Evolutionary conservation across 2,888 invertebrate genomes (phyloP), one percentile per base, ranked within the genome.

Genomic region (Myathropa florea): DNA sequence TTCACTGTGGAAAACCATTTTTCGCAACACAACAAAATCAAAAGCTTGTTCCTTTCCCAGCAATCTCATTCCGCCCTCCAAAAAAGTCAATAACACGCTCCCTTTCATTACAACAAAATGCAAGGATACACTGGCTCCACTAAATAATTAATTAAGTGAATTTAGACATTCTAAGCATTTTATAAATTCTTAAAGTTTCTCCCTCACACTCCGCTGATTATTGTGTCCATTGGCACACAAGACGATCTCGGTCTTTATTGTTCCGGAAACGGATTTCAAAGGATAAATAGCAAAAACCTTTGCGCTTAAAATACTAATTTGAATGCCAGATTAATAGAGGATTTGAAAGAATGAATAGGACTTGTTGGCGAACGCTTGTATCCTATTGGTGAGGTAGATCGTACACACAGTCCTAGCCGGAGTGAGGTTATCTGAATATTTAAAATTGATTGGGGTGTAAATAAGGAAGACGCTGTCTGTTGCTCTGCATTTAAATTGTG

Each of bases 221-320:
- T 81, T 73, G 53, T 55, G 59, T 67, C 71, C 57, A 65, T 30
- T 57, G 23, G 18, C 55, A 36, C 28, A 23, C 33, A 53, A 39
- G 21, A 21, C 33, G 23, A 55, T 61, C 59, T 59, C 53, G 24
- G 23, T 60, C 55, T 24, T 53, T 28, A 46, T 72, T 83, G 60
- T 61, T 75, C 68, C 33, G 65, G 14, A 59, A 67, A 77, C 61
- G 86, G 78, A 83, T 86, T 86, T 60, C n/a, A 75, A 75, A 33
- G 86, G 86, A 86, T 86, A 86, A 86, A 78, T 83, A 86, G 83
- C 83, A 86, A 79, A 83, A 86, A 86, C 78, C 86, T 83, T 86
- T 86, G 86, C 75, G 86, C 86, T 86, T 78, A 86, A 86, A 86
- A 83, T 86, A 83, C 86, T 83, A 78, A 86, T 61, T 83, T 86